A percentile compares a stretch with the other conserved stretches of the same genome.
Evolutionary conservation across 2,113 vertebrate species (phyloP).

Genomic region (Clinocottus analis): DNA sequence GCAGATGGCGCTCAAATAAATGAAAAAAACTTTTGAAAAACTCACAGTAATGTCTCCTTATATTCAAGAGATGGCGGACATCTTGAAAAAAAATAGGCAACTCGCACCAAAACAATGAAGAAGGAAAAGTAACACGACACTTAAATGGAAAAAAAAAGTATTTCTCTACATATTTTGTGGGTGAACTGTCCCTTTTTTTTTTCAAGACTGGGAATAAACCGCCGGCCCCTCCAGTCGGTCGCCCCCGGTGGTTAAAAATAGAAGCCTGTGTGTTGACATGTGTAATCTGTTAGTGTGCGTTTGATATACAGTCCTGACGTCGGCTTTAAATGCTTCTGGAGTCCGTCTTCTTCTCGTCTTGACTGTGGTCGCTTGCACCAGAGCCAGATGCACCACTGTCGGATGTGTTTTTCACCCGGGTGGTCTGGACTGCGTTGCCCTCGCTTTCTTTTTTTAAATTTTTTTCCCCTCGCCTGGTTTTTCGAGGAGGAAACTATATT

Average conservation of each 20-base stretch:
- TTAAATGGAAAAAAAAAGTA: no score
- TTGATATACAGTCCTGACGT: neutral
- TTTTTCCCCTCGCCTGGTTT: constrained; percentile 13
- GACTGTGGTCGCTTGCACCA: neutral
- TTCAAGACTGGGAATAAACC: no score
- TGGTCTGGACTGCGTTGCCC: constrained; percentile 19
- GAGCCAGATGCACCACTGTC: neutral
- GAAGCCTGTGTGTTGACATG: neutral
- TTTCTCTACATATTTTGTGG: no score
- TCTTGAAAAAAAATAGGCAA: no score
- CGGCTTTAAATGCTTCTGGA: neutral
- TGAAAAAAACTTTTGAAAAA: no score
- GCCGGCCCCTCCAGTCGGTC: neutral
- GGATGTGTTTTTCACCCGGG: neutral
- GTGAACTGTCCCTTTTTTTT: no score
- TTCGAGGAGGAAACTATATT: constrained; percentile 28
- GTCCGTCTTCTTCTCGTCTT: neutral
- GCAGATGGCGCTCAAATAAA: no score
- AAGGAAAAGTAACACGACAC: no score
- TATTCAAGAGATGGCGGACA: no score
- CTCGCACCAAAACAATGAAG: no score
- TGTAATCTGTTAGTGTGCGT: neutral
- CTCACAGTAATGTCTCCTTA: no score
- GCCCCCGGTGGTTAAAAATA: neutral
- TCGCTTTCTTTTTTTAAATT: neutral